These are phyloP conservation scores for Dermochelys coriacea DNA, from an alignment of 2,797 vertebrate species.

Conservation along the genomic window DNA sequence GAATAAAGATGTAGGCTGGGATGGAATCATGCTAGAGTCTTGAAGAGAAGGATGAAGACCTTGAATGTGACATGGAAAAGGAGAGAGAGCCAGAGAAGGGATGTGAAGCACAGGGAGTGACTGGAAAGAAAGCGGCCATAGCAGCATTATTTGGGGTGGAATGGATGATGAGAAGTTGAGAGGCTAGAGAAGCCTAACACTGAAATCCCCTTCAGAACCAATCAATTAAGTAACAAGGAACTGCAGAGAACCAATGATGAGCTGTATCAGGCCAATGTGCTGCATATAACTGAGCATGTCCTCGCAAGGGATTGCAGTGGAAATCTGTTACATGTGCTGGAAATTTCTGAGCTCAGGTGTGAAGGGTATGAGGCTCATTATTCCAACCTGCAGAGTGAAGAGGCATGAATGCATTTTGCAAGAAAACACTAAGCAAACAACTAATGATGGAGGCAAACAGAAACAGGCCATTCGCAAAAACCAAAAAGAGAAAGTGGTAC, in stretches of 20 bases:
- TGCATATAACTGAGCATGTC: background rate
- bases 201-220: background rate
- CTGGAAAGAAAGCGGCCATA: background rate
- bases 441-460: background rate
- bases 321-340: background rate
- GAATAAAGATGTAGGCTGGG: background rate
- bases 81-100: background rate
- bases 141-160: background rate
- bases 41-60: background rate
- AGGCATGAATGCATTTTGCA: background rate
- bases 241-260: background rate
- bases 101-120: background rate
- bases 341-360: background rate
- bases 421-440: background rate
- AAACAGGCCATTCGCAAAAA: background rate
- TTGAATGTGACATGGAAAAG: background rate
- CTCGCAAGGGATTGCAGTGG: background rate
- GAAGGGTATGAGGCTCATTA: accelerated
- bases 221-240: background rate
- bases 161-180: background rate
- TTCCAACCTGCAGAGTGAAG: background rate
- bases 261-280: background rate
- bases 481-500: background rate
- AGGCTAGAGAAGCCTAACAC: background rate
- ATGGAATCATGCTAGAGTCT: background rate